Base-by-base conservation (phyloP, 2,888 invertebrate species). In the Aethes cnicana region DNA sequence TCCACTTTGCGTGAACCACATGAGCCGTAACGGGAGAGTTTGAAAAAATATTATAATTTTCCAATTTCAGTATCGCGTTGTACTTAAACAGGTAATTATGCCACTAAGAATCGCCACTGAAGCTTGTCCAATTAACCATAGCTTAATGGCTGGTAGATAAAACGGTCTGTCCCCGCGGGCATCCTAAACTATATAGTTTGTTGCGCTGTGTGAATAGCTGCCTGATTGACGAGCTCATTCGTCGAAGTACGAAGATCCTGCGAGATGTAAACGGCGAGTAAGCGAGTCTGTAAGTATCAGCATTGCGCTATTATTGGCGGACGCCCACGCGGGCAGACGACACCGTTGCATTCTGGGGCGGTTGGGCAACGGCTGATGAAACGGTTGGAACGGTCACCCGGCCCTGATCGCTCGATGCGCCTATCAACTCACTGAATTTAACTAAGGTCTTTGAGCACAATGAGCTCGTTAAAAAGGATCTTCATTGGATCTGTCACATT, bases 341-440 rank as follows among this genome's bases (percentile, higher is more conserved):
- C 74, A 71, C 68, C 66, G 65, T 64, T 72, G 74, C 74, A 81
- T 81, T 81, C 82, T 78, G 73, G 79, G 76, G 61, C 79, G 72
- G 72, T 81, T 83, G 70, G 62, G 69, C 68, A 80, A 84, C 67
- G 60, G 48, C 61, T 71, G 66, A 68, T 69, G 69, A 70, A 72
- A 71, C 63, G 55, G 54, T 69, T 63, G 53, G 63, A 36, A 30
- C 23, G 9, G 26, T 9, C 49, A 7, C 28, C 28, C 43, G 28
- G 14, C 35, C 33, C 25, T 44, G 26, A 49, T 49, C 35, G 28
- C n/a, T n/a, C n/a, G n/a, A n/a, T n/a, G n/a, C n/a, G n/a, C 16
- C 49, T 42, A 26, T 48, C 25, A 36, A 18, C 25, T 25, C 12
- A 26, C 2, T 14, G 21, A 48, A 12, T 12, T 28, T 26, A 43